Evolutionary conservation across 2,113 vertebrate genomes (phyloP), one percentile per base, ranked within the genome.

Genomic region (Odocoileus hemionus): DNA sequence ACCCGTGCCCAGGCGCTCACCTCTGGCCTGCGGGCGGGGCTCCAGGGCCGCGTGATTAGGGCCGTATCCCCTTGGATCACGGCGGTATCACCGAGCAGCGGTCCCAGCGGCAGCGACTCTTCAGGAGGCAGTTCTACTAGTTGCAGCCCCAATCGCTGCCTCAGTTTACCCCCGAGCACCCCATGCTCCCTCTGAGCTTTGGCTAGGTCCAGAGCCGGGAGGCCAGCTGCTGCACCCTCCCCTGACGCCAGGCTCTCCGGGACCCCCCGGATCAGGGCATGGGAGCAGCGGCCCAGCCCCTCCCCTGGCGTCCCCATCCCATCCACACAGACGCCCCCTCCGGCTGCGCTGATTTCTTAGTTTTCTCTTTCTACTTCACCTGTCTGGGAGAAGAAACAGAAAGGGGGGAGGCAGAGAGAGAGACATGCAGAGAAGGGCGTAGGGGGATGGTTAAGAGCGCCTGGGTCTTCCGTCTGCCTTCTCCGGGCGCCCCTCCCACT

Each of bases 81-180:
- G 0, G 99, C 99, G n/a, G 99, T 98, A 45, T 99, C 99, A 94
- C 99, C 99, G 1, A 99, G 98, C 97, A 99, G 99, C 93, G 99
- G 99, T 97, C 99, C 99, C 95, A 99, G 98, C 0, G 99, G 99
- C 94, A 99, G 98, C 28, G 98, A 98, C 1, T 99, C 98, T 92
- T 99, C 99, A 0, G 99, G 98, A 13, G 99, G 99, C 98, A 99
- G 99, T 98, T 99, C 99, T 10, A 99, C 99, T 74, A 99, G 98
- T 99, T 99, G 99, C 84, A 99, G 99, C n/a, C 99, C 99, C 91
- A 99, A 98, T 96, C 99, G 99, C 98, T 99, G 99, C 96, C 99
- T 99, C 98, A 99, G 98, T 55, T 99, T 99, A 47, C 99, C 99
- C 0, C 99, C 99, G 95, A 99, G 98, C 47, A 99, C 99, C 1